Conservation (phyloP, 2,113 vertebrate genomes). For the Cololabis saira region DNA sequence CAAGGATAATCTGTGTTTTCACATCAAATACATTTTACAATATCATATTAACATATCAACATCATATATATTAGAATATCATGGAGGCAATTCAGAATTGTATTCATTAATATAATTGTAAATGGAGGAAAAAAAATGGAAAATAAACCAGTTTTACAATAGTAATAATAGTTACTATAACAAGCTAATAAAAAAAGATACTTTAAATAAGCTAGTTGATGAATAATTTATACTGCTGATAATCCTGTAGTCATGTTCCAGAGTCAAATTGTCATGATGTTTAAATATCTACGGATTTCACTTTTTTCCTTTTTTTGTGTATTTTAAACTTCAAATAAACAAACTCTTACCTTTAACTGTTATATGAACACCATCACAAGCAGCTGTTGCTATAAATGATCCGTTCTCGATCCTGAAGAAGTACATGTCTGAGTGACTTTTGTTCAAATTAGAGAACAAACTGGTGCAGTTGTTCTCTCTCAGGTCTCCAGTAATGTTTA, state of each 20-base stretch:
- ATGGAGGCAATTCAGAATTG: background rate
- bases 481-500: constrained; percentile 55
- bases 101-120: background rate
- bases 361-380: constrained; percentile 17
- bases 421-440: background rate
- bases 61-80: background rate
- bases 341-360: constrained; percentile 41
- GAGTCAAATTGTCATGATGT: too few species aligned
- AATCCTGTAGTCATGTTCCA: too few species aligned
- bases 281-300: too few species aligned
- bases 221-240: too few species aligned
- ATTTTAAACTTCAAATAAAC: too few species aligned
- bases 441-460: constrained; percentile 28
- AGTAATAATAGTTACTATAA: too few species aligned
- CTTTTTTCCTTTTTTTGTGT: too few species aligned
- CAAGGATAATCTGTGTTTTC: background rate
- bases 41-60: background rate
- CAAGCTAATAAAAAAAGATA: too few species aligned
- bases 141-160: background rate
- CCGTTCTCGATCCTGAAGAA: constrained; percentile 46
- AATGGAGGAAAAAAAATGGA: background rate
- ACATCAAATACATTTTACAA: background rate
- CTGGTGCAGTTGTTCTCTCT: constrained; percentile 55
- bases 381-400: fast-evolving
- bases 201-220: too few species aligned